Evolutionary conservation across 2,888 invertebrate genomes (phyloP).

Genomic region (Sminthurinus aureus): DNA sequence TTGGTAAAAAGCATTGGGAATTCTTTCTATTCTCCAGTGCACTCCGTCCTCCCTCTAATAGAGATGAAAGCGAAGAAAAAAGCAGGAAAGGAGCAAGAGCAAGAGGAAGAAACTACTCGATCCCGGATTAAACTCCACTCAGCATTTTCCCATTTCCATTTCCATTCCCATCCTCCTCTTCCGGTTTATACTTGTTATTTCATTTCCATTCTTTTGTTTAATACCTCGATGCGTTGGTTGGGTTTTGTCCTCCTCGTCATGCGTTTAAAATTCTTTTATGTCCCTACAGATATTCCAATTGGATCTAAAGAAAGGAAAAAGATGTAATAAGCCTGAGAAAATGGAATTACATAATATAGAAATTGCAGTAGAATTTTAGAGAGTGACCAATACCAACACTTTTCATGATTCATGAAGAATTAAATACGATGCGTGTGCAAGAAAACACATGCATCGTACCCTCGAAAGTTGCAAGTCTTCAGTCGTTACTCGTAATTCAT

Average conservation of each 20-base stretch:
- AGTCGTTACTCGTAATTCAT: too few relatives aligned
- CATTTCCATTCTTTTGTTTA: too few relatives aligned
- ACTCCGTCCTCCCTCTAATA: constrained; percentile 41
- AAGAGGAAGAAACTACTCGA: constrained; percentile 2
- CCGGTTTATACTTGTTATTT: background rate
- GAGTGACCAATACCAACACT: background rate
- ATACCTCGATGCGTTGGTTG: too few relatives aligned
- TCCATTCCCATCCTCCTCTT: background rate
- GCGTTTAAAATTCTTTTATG: too few relatives aligned
- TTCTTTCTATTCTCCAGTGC: constrained; percentile 47
- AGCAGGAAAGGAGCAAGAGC: background rate
- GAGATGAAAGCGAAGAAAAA: background rate
- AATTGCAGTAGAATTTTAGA: too few relatives aligned
- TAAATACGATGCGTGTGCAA: background rate
- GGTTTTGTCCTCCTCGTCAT: too few relatives aligned
- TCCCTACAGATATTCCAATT: too few relatives aligned
- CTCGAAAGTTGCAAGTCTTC: too few relatives aligned
- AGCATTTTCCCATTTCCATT: background rate
- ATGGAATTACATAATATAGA: too few relatives aligned
- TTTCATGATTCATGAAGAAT: background rate
- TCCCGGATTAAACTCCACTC: background rate
- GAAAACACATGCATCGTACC: background rate
- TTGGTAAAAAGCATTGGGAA: constrained; percentile 50
- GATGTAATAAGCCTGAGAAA: too few relatives aligned
- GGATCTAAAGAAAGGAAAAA: too few relatives aligned